Conservation (phyloP, 2,113 vertebrate genomes). For the Sinocyclocheilus rhinocerous region DNA sequence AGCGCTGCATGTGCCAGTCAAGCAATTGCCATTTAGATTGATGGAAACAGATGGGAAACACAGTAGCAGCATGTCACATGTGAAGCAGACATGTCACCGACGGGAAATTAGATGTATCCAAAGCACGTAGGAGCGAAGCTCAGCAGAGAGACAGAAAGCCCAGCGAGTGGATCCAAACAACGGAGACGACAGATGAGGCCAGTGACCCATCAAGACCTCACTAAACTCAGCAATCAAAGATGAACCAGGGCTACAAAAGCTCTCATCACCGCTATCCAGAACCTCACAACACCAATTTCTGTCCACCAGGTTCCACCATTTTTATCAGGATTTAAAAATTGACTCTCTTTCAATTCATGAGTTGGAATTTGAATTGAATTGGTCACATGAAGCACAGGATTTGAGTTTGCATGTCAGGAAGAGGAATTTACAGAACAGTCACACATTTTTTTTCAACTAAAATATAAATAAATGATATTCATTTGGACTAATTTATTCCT, state of each 20-base stretch:
- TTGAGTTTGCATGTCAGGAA: neutral
- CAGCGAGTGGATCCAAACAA: conserved; percentile 53
- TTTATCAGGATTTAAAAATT: neutral
- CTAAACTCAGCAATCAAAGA: conserved; percentile 61
- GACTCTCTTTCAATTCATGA: neutral
- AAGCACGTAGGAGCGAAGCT: conserved; percentile 44
- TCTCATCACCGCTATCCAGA: conserved; percentile 29
- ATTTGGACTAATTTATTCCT: too few relatives aligned
- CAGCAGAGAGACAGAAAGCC: conserved; percentile 43
- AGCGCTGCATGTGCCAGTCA: conserved; percentile 15
- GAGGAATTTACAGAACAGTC: neutral
- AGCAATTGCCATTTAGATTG: conserved; percentile 14
- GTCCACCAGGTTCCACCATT: conserved; percentile 10
- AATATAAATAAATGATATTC: neutral
- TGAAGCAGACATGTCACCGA: conserved; percentile 40
- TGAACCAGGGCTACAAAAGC: conserved; percentile 55
- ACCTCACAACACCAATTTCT: conserved; percentile 15
- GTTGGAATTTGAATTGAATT: neutral
- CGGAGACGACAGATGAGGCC: conserved; percentile 52
- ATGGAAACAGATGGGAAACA: conserved; percentile 26
- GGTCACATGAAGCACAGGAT: neutral
- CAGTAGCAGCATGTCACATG: conserved; percentile 27
- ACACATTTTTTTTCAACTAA: neutral
- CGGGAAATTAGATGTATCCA: conserved; percentile 56
- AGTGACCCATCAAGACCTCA: conserved; percentile 56